Evolutionary conservation across 2,797 vertebrate genomes (phyloP), one percentile per base, ranked within the genome.

Genomic region (Smutsia gigantea): DNA sequence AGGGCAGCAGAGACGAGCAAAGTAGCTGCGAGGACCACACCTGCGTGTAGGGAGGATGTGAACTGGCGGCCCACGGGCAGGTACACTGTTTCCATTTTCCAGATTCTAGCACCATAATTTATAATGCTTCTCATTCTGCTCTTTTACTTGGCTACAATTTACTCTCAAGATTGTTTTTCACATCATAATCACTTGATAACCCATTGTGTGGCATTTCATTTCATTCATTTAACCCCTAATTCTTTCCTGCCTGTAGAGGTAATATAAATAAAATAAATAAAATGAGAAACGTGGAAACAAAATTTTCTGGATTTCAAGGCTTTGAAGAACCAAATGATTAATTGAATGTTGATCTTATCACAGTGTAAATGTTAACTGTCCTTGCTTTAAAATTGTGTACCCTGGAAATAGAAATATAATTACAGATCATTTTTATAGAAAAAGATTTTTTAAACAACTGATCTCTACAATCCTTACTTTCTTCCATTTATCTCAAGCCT

Each of bases 371-470:
- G 55, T 93, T 97, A 97, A 95, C 90, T 93, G 83, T 63, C 10
- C 13, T 95, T 94, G 31, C 59, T 96, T 97, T 96, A 96, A 98
- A 97, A 97, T 97, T 66, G 34, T 83, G 87, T 84, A 18, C 34
- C 53, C 1, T 93, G 71, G 93, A 84, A 97, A 97, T 93, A 7
- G 57, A 93, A 97, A 97, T 15, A 77, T 4, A 88, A 85, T 88
- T 82, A 95, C 9, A 78, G 86, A 59, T 87, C 68, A 51, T 87
- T 86, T 96, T 97, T 94, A 64, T 96, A 94, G 87, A 92, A 95
- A 94, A 4, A 10, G 78, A 94, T 97, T 75, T 78, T 96, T 9
- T 42, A 97, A 97, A 96, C 57, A 98, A 98, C 98, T 94, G 94
- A 95, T 31, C 53, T 97, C 98, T 85, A 90, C 17, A 81, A 84